A percentile compares a stretch with the other conserved stretches of the same genome.
phyloP scores from a whole-genome alignment of 2,797 vertebrate genomes.

The Tadarida brasiliensis region DNA sequence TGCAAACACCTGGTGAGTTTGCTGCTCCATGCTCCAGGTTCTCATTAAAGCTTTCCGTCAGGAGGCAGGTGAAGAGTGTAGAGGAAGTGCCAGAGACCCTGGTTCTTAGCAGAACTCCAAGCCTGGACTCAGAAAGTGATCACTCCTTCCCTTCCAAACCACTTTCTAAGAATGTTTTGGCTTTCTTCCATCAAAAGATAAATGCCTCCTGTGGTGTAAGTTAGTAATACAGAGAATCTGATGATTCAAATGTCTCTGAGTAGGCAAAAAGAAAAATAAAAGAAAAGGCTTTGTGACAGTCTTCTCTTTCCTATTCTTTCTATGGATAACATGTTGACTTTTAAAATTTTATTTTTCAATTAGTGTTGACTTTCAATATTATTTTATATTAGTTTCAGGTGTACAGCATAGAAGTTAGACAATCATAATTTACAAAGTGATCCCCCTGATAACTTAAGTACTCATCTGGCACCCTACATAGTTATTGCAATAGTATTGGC shows the following conservation, averaged over 20 bases:
- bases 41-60: background rate
- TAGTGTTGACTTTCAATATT: background rate
- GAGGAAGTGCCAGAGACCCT: background rate
- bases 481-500: background rate
- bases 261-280: background rate
- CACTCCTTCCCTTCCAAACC: background rate
- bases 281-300: background rate
- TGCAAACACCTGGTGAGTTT: background rate
- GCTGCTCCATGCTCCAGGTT: background rate
- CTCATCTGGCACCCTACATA: background rate
- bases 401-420: background rate
- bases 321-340: background rate
- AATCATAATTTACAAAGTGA: background rate
- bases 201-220: background rate
- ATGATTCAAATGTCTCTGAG: background rate
- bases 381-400: background rate
- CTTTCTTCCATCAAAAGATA: background rate
- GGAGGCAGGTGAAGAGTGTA: background rate
- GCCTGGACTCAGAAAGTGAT: background rate
- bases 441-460: background rate
- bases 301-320: constrained; percentile 4
- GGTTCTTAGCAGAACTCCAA: background rate
- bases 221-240: background rate
- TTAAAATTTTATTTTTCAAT: background rate
- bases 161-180: constrained; percentile 58